Conservation (phyloP, 2,113 vertebrate species). For the Equus quagga region DNA sequence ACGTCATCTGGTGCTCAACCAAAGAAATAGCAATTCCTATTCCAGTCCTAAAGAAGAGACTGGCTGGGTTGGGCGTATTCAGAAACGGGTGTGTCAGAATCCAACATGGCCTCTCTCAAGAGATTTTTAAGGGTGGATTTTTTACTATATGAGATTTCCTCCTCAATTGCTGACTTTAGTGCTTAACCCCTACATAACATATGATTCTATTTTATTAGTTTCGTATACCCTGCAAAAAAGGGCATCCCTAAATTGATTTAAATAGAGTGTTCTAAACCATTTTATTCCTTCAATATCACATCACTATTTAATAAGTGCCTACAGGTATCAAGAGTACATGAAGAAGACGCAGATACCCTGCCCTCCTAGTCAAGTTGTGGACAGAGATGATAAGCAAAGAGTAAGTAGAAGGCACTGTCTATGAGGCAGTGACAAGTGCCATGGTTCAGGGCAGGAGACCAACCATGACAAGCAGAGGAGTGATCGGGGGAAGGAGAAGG, state of each 20-base stretch:
- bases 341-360: background rate
- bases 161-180: background rate
- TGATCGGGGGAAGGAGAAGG: background rate
- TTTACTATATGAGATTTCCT: background rate
- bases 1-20: background rate
- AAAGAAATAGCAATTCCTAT: background rate
- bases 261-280: background rate
- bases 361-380: background rate
- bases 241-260: background rate
- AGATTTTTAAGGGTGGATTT: slow-evolving; percentile 18
- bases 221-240: background rate
- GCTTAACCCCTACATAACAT: background rate
- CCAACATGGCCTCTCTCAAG: background rate
- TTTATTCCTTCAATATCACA: background rate
- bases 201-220: background rate
- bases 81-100: background rate
- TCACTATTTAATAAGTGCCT: background rate
- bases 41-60: background rate
- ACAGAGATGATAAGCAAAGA: background rate
- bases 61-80: background rate
- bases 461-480: background rate
- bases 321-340: background rate
- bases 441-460: background rate
- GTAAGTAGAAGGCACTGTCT: background rate
- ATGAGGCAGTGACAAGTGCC: background rate